Percentiles rank a stretch among this genome's conserved stretches.
Conservation (phyloP, 2,113 vertebrate genomes). For the Laterallus jamaicensis region DNA sequence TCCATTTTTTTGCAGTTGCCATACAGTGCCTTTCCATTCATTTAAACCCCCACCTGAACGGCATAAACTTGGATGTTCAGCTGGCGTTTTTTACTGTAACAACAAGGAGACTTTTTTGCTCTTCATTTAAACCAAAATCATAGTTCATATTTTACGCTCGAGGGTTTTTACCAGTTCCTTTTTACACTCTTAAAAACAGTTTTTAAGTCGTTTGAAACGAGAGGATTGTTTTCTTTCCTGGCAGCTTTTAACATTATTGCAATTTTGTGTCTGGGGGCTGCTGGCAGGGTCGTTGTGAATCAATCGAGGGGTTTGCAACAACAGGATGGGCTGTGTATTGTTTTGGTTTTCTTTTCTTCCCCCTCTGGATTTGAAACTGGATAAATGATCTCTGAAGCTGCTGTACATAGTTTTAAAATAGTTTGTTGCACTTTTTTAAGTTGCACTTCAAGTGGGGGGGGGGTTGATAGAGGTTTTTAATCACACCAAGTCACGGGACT, state of each 20-base stretch:
- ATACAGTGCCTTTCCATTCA: conserved; percentile 98
- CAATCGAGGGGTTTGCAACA: conserved; percentile 75
- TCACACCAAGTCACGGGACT: conserved; percentile 87
- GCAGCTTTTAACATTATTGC: conserved; percentile 94
- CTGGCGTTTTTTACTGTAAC: conserved; percentile 97
- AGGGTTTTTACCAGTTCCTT: conserved; percentile 98
- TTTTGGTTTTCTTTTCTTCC: conserved; percentile 41
- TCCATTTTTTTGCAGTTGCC: conserved; percentile 89
- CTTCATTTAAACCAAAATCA: conserved; percentile 98
- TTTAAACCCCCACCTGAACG: conserved; percentile 88
- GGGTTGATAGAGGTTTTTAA: conserved; percentile 95
- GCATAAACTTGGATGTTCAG: conserved; percentile 86
- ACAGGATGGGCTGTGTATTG: conserved; percentile 58
- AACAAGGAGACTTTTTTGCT: conserved; percentile 91
- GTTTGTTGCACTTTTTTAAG: conserved; percentile 96
- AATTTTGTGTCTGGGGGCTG: conserved; percentile 84
- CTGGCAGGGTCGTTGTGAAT: conserved; percentile 77
- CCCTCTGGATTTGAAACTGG: conserved; percentile 80
- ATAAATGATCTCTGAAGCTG: conserved; percentile 80
- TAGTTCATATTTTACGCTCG: conserved; percentile 98
- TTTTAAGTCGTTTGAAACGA: conserved; percentile 93
- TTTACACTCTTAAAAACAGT: conserved; percentile 95
- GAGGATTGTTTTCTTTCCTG: conserved; percentile 83
- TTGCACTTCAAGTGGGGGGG: conserved; percentile 86
- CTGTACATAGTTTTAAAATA: conserved; percentile 90